These are phyloP conservation scores for Leptosomus discolor DNA, from an alignment of 2,113 vertebrate genomes.

Conservation along the genomic window DNA sequence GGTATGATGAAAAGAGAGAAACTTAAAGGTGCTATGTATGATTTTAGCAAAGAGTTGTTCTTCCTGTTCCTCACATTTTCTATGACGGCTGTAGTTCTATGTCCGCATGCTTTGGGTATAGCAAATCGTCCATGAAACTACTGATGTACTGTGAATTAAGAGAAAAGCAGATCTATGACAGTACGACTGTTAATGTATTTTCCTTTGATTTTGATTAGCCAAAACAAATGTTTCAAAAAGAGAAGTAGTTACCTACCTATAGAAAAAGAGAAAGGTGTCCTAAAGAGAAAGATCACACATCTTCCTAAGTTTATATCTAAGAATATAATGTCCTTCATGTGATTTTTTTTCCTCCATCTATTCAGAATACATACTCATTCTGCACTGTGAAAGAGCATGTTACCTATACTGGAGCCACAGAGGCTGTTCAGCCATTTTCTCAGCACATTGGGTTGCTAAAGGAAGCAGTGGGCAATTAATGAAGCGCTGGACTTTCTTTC, in stretches of 20 bases:
- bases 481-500: background rate
- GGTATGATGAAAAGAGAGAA: background rate
- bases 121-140: background rate
- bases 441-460: background rate
- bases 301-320: background rate
- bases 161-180: background rate
- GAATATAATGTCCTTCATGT: background rate
- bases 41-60: background rate
- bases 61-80: background rate
- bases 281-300: background rate
- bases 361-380: background rate
- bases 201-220: constrained; percentile 4
- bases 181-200: background rate
- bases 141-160: background rate
- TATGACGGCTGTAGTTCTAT: background rate
- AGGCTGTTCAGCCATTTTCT: background rate
- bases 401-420: background rate
- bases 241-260: background rate
- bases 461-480: background rate
- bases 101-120: background rate
- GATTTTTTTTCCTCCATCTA: background rate
- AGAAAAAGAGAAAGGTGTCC: background rate
- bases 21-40: background rate
- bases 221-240: background rate
- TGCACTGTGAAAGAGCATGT: background rate